phyloP scores from a whole-genome alignment of 2,797 vertebrate species.

The Pipistrellus kuhlii region DNA sequence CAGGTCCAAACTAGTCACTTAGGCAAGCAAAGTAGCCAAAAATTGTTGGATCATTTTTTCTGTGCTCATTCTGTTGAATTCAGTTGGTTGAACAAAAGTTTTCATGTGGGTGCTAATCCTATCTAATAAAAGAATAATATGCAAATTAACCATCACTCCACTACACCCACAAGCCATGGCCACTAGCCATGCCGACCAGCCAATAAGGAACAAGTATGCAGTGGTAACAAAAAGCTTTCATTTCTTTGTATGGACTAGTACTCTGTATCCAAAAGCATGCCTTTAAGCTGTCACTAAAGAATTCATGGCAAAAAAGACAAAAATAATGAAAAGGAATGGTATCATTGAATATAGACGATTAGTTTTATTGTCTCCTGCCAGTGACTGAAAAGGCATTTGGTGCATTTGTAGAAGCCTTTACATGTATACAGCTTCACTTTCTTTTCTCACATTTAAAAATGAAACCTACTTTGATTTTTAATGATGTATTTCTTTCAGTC shows the following conservation, averaged over 20 bases:
- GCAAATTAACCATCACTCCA: no score
- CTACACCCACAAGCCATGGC: no score
- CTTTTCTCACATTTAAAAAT: conserved; percentile 41
- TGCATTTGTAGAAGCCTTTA: background rate
- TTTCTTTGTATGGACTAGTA: conserved; percentile 41
- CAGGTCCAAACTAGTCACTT: background rate
- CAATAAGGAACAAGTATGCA: background rate
- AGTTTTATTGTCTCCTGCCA: background rate
- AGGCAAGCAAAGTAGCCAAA: background rate
- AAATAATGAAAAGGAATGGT: conserved; percentile 6
- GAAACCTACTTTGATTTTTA: conserved; percentile 25
- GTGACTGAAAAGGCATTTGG: background rate
- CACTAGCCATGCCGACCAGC: no score
- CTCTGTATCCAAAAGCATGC: background rate
- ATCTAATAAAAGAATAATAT: no score
- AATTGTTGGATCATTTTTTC: background rate
- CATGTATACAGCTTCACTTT: background rate
- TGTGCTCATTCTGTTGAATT: background rate
- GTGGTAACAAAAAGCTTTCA: background rate
- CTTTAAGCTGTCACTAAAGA: conserved; percentile 48
- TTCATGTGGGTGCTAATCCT: background rate
- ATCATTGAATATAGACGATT: conserved; percentile 15
- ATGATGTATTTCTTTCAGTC: background rate
- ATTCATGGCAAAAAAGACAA: conserved; percentile 53
- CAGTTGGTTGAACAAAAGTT: background rate